Base-by-base conservation (phyloP, 2,113 vertebrate species). In the Collichthys lucidus region DNA sequence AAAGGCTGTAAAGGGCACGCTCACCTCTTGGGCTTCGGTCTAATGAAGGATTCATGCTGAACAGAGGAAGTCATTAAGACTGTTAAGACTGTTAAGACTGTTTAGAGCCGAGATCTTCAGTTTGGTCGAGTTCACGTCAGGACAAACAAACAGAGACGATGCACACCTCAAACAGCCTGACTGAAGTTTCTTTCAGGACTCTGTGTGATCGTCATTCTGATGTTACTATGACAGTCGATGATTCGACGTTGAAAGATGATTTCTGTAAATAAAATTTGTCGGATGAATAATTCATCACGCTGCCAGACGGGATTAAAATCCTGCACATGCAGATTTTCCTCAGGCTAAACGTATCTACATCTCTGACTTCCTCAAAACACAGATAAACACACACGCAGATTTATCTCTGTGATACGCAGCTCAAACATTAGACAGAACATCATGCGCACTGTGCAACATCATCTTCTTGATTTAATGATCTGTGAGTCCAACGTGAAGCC, bases 261-360 rank as follows among this genome's bases (percentile, higher is more conserved):
- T 89, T 88, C 87, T 84, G 57, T 85, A 81, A 88, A 83, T 82
- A 87, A 80, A 85, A 70, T 82, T 84, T 75, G 44, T 80, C 80
- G 56, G 79, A 92, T 93, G 82, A 87, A 91, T 94, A 91, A 92
- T 89, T 93, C 70, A 90, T 91, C 63, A 49, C 50, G 50, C 74
- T 91, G 75, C 80, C 90, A 91, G 84, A 79, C 35, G 29, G 80
- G 79, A 90, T 91, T 92, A 85, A 63, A 86, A 87, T 76, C 90
- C 80, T 59, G 57, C 78, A 84, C 86, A 74, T 89, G 77, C 64
- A 77, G 72, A 92, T 91, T 74, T 90, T 89, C 86, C 80, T 64
- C 16, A 67, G 76, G 84, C 76, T 74, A 74, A 80, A 65, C 62
- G 57, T 52, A 83, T 66, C 75, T 66, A 44, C 67, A 74, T 59